Base-by-base conservation (phyloP, 2,113 vertebrate genomes). In the Menura novaehollandiae region DNA sequence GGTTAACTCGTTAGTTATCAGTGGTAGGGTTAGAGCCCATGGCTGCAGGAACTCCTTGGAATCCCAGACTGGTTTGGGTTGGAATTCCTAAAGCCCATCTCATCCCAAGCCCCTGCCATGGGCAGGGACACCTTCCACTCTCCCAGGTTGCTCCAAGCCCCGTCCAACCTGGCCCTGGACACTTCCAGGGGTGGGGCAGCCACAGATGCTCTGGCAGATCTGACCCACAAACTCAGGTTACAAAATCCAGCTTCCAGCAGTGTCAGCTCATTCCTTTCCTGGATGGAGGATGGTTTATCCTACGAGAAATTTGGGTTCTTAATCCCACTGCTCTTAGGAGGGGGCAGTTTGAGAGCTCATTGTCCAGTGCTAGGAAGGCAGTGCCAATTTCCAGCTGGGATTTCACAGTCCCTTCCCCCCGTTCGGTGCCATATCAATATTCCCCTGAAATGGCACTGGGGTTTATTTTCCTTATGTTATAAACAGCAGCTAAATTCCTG, bases 391-490 rank as follows among this genome's bases (percentile, higher is more conserved):
- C 89, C 64, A 92, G 60, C 68, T 52, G 76, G 81, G 60, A 92
- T 95, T 95, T 89, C 86, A 77, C 21, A 41, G 41, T 75, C 62
- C 41, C 62, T 86, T 92, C 66, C 53, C 56, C 78, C 37, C 6
- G 1, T n/a, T 80, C 3, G 3, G 46, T 43, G 28, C 68, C 49
- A 2, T 17, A 68, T 76, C 84, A 91, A 81, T 79, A 87, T 82
- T 94, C 52, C 76, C 74, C 81, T 68, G 79, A 60, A 94, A 84
- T 47, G 60, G 80, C 73, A 74, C 3, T 55, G 76, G 41, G 73
- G 76, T 82, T 96, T 93, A 92, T 96, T 96, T 89, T 67, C 93
- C 49, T 59, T 44, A 10, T 16, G 76, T 55, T 86, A 67, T 7
- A 58, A 89, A 79, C 56, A 81, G 93, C 41, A 2, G 82, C 4